A percentile compares a stretch with the other conserved stretches of the same genome.
Conservation (phyloP, 2,797 vertebrate species). For the Sebastes trivittatus region DNA sequence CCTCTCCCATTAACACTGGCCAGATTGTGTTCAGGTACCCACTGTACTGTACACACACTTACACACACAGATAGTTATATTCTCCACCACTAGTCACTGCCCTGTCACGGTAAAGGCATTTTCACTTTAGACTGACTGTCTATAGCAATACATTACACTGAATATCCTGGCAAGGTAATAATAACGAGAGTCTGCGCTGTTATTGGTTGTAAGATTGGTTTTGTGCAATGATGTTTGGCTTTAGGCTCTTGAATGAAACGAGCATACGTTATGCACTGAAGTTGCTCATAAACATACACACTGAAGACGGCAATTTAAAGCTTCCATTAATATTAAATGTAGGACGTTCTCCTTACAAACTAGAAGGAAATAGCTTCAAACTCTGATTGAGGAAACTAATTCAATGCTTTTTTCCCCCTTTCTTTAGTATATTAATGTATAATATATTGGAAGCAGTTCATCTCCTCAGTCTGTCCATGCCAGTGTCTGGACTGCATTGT, state of each 20-base stretch:
- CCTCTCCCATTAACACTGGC: constrained; percentile 48
- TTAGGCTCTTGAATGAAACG: constrained; percentile 41
- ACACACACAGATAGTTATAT: constrained; percentile 14
- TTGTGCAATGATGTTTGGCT: constrained; percentile 49
- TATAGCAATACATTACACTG: constrained; percentile 63
- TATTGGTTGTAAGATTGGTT: constrained; percentile 30
- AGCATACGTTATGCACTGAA: constrained; percentile 63
- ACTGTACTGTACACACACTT: constrained; percentile 8
- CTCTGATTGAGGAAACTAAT: constrained; percentile 27
- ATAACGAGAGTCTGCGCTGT: constrained; percentile 35
- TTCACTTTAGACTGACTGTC: constrained; percentile 32
- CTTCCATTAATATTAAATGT: constrained; percentile 50
- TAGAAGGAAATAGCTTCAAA: constrained; percentile 26
- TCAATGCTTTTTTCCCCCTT: background rate
- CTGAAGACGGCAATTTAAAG: constrained; percentile 61
- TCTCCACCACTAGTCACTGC: constrained; percentile 31
- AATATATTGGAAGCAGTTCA: constrained; percentile 37
- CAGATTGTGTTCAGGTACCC: constrained; percentile 46
- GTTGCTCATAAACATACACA: constrained; percentile 45
- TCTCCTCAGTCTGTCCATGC: constrained; percentile 51
- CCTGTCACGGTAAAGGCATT: constrained; percentile 39
- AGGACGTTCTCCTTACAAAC: constrained; percentile 18
- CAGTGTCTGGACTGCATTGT: constrained; percentile 78
- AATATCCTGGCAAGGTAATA: constrained; percentile 29
- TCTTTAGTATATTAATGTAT: constrained; percentile 20